Evolutionary conservation across 2,888 invertebrate genomes (phyloP).

Genomic region (Stegana nigrithorax): DNA sequence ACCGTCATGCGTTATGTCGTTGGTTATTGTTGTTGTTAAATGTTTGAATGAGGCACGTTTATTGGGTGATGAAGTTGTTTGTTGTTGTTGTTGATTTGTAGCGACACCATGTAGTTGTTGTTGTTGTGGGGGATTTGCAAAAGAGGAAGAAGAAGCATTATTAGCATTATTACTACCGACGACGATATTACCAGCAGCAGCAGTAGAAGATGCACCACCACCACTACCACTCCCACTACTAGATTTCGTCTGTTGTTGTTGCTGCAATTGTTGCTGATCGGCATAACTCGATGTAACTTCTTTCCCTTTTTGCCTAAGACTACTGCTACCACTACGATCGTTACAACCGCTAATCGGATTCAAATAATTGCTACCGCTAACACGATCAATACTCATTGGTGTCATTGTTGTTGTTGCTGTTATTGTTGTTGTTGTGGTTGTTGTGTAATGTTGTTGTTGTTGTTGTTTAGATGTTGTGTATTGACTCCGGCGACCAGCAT

Average conservation of each 20-base stretch:
- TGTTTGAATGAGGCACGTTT: conserved; percentile 65
- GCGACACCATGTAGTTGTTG: conserved; percentile 43
- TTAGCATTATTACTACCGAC: conserved; percentile 73
- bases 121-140: conserved; percentile 69
- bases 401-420: conserved; percentile 16
- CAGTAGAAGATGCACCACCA: conserved; percentile 66
- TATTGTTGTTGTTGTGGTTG: conserved; percentile 37
- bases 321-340: conserved; percentile 45
- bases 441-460: conserved; percentile 16
- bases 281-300: conserved; percentile 51
- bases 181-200: conserved; percentile 67
- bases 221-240: conserved; percentile 66
- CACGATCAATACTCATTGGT: conserved; percentile 42
- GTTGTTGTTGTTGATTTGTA: conserved; percentile 46
- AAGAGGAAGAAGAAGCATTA: conserved; percentile 74
- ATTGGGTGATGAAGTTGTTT: conserved; percentile 60
- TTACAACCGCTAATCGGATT: conserved; percentile 38
- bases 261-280: conserved; percentile 45
- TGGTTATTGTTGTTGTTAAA: conserved; percentile 55
- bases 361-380: background rate
- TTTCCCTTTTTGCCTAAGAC: conserved; percentile 67
- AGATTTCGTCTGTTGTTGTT: conserved; percentile 63
- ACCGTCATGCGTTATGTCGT: conserved; percentile 51
- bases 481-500: conserved; percentile 34
- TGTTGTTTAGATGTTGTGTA: conserved; percentile 22